A percentile compares a stretch with the other conserved stretches of the same genome.
Evolutionary conservation across 2,888 invertebrate species (phyloP).

Genomic region (Hololepta plana): DNA sequence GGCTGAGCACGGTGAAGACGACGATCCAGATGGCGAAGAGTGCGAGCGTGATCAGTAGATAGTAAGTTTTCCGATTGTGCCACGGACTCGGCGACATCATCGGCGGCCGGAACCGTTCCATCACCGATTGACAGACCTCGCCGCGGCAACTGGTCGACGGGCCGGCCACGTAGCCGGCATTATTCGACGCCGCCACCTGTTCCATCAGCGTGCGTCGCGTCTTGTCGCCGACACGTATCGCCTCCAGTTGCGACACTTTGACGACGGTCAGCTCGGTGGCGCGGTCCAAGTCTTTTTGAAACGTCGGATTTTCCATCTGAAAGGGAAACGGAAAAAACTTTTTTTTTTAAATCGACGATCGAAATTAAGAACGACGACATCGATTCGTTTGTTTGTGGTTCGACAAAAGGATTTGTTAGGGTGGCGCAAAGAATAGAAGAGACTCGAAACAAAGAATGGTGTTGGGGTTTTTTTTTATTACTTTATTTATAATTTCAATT

Average conservation of each 20-base stretch:
- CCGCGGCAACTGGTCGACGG: slow-evolving; percentile 19
- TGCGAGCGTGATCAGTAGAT: slow-evolving; percentile 27
- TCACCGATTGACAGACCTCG: slow-evolving; percentile 23
- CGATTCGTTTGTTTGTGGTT: too few species aligned
- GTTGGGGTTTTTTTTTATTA: too few species aligned
- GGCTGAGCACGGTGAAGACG: slow-evolving; percentile 22
- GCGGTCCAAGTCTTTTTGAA: slow-evolving; percentile 18
- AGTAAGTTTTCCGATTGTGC: slow-evolving; percentile 31
- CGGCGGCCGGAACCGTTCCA: slow-evolving; percentile 20
- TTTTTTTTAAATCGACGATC: too few species aligned
- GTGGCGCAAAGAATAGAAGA: too few species aligned
- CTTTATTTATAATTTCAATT: too few species aligned
- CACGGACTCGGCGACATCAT: slow-evolving; percentile 30
- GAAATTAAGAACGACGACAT: too few species aligned
- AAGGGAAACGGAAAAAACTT: too few species aligned
- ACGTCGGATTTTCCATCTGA: slow-evolving; percentile 31
- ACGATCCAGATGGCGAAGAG: slow-evolving; percentile 31
- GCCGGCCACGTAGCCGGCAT: slow-evolving; percentile 3
- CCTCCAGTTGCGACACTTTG: neutral
- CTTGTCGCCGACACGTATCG: too few species aligned
- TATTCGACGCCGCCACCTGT: slow-evolving; percentile 14
- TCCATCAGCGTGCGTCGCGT: too few species aligned
- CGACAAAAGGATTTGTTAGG: too few species aligned
- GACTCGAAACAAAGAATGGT: too few species aligned
- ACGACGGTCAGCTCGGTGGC: slow-evolving; percentile 21